These are phyloP conservation scores for Eurytoma adleriae DNA, from an alignment of 2,888 invertebrate genomes.

Conservation along the genomic window DNA sequence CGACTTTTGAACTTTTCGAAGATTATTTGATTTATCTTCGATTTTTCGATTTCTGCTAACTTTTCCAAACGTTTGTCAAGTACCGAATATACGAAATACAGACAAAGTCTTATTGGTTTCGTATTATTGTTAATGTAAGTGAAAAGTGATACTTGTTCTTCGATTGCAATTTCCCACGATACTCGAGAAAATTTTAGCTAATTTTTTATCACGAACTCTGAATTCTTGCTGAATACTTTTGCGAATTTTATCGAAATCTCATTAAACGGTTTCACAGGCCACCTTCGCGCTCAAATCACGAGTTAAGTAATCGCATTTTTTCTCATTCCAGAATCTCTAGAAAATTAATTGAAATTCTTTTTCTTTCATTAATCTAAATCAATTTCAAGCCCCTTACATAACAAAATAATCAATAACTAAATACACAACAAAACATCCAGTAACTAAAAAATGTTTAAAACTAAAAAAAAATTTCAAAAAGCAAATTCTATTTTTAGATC, in stretches of 20 bases:
- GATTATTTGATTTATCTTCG: no score
- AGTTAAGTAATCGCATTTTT: not conserved
- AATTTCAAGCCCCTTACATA: not conserved
- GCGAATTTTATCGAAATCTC: constrained; percentile 12
- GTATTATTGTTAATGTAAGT: no score
- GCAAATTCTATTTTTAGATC: no score
- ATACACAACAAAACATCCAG: no score
- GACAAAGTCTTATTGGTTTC: no score
- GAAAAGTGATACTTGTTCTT: no score
- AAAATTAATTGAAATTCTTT: not conserved
- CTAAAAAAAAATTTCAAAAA: no score
- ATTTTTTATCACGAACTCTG: not conserved
- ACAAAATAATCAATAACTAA: no score
- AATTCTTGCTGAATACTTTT: not conserved
- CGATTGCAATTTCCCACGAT: not conserved
- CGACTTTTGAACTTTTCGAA: no score
- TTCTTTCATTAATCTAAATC: constrained; percentile 1
- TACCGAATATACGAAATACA: no score
- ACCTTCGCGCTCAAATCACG: not conserved
- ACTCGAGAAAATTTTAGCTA: not conserved
- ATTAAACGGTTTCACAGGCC: not conserved
- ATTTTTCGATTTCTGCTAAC: no score
- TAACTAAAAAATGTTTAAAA: no score
- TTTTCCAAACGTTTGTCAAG: not conserved
- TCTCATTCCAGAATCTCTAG: not conserved